Conservation (phyloP, 1,140 invertebrate species). For the Lepidurus apus region DNA sequence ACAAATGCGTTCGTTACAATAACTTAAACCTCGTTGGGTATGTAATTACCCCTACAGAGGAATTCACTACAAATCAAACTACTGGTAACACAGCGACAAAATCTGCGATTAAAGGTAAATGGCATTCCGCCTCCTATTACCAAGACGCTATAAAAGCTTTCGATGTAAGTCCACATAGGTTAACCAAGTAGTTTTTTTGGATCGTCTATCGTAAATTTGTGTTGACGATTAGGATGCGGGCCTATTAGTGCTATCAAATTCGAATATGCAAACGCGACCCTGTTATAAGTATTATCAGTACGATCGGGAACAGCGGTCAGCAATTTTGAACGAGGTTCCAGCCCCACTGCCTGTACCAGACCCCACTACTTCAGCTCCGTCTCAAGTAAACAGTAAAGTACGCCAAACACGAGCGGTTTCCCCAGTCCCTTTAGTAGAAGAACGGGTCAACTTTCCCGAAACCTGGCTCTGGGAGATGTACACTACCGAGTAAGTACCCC, state of each 20-base stretch:
- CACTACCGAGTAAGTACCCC: conserved; percentile 44
- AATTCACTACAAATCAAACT: too few relatives aligned
- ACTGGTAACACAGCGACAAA: not conserved
- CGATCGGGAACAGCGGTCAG: not conserved
- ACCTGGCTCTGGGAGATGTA: conserved; percentile 62
- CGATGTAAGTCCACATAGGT: conserved; percentile 40
- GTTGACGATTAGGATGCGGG: conserved; percentile 47
- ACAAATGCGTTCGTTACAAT: too few relatives aligned
- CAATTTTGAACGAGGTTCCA: not conserved
- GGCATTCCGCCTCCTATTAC: conserved; percentile 37
- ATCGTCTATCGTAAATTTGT: conserved; percentile 13
- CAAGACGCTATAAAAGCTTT: conserved; percentile 48
- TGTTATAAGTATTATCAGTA: conserved; percentile 41
- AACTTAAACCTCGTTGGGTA: too few relatives aligned
- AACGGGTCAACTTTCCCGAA: conserved; percentile 60
- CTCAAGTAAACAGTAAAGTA: not conserved
- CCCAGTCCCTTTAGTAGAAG: not conserved
- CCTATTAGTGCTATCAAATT: conserved; percentile 51
- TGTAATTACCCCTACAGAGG: too few relatives aligned
- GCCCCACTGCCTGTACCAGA: not conserved
- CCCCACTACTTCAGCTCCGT: not conserved
- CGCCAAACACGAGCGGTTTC: not conserved
- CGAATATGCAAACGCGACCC: conserved; percentile 49
- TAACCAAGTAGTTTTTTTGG: conserved; percentile 14
- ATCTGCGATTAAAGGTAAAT: not conserved